Conservation (phyloP, 2,888 invertebrate species). For the Coleophora flavipennella region DNA sequence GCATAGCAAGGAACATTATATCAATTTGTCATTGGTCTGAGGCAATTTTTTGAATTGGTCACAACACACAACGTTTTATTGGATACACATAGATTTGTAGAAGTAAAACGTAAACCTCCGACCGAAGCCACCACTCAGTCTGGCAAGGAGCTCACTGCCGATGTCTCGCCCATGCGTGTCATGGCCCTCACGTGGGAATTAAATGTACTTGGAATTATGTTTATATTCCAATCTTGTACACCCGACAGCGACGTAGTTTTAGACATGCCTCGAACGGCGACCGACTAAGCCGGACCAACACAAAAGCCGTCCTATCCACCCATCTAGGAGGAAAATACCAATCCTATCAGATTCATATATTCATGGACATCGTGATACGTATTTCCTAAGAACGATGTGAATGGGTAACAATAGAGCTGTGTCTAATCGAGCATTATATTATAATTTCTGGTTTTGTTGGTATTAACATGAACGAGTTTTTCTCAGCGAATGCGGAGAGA, state of each 20-base stretch:
- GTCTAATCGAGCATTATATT: not conserved
- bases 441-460: not conserved
- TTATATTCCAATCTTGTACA: conserved; percentile 36
- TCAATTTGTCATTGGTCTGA: no score
- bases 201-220: conserved; percentile 38
- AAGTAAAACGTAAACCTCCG: no score
- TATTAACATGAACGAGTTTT: no score
- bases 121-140: not conserved
- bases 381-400: not conserved
- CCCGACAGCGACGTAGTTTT: conserved; percentile 22
- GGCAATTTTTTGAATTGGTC: no score
- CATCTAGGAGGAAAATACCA: conserved; percentile 1
- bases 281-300: not conserved
- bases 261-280: conserved; percentile 4
- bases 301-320: no score
- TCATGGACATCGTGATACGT: not conserved
- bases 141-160: not conserved
- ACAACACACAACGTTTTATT: no score
- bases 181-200: conserved; percentile 46
- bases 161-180: conserved; percentile 15
- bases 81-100: no score
- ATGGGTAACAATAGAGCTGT: not conserved
- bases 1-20: no score
- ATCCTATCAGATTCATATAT: not conserved
- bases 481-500: no score